These are phyloP conservation scores for Leucoptera coffeella DNA, from an alignment of 2,888 invertebrate species.

Conservation along the genomic window DNA sequence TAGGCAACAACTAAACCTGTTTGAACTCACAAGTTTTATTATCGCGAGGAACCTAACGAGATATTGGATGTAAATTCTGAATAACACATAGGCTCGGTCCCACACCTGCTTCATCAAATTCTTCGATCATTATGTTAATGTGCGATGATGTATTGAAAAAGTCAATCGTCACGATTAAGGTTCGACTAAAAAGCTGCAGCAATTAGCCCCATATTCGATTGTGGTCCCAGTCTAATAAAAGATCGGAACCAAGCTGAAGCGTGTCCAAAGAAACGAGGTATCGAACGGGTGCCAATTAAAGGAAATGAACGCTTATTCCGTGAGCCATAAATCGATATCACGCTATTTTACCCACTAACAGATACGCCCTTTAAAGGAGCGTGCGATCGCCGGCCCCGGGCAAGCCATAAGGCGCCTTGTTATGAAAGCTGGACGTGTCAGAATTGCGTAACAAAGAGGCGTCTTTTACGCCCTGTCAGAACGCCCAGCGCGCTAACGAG, in stretches of 20 bases:
- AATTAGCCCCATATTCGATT: slow-evolving; percentile 20
- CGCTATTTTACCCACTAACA: slow-evolving; percentile 22
- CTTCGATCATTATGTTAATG: slow-evolving; percentile 46
- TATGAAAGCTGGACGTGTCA: slow-evolving; percentile 46
- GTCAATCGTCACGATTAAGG: slow-evolving; percentile 7
- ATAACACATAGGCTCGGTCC: slow-evolving; percentile 42
- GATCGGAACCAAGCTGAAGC: slow-evolving; percentile 20
- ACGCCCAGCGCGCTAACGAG: slow-evolving; percentile 43
- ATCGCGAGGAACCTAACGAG: slow-evolving; percentile 27
- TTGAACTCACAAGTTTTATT: too few species aligned
- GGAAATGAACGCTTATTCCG: slow-evolving; percentile 44
- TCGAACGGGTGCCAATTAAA: slow-evolving; percentile 38
- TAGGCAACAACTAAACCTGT: too few species aligned
- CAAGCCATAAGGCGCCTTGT: slow-evolving; percentile 44
- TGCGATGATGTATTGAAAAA: too few species aligned
- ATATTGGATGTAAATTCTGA: slow-evolving; percentile 46
- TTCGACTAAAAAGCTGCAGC: too few species aligned
- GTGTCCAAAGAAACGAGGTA: slow-evolving; percentile 33
- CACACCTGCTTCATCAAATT: slow-evolving; percentile 48
- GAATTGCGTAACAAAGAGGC: slow-evolving; percentile 45
- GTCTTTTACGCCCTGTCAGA: slow-evolving; percentile 45
- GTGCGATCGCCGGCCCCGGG: slow-evolving; percentile 19
- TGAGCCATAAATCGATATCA: slow-evolving; percentile 43
- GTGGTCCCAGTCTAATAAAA: slow-evolving; percentile 12
- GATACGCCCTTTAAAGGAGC: slow-evolving; percentile 41